These are phyloP conservation scores for Cardiocondyla obscurior DNA, from an alignment of 1,140 invertebrate species.

Conservation along the genomic window DNA sequence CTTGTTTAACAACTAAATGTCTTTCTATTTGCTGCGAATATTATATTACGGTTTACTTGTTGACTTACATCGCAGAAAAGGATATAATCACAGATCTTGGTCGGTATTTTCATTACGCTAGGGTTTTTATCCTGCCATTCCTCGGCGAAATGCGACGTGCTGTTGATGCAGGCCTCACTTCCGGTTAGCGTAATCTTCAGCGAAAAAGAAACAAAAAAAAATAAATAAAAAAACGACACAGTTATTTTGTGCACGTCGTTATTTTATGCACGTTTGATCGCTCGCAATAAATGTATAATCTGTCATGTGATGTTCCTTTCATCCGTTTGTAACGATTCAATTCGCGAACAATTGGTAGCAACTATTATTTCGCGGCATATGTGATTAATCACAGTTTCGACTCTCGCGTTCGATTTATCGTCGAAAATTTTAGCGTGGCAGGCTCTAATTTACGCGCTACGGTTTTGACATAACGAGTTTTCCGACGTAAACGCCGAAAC, in stretches of 20 bases:
- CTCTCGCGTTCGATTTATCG: background rate
- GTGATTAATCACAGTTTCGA: conserved; percentile 32
- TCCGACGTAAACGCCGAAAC: background rate
- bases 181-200: conserved; percentile 73
- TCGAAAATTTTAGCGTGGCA: background rate
- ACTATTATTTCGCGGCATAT: background rate
- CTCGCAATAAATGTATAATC: background rate
- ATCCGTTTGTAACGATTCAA: background rate
- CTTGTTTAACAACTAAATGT: background rate
- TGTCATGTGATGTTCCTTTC: background rate
- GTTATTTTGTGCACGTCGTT: background rate
- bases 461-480: conserved; percentile 8
- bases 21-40: background rate
- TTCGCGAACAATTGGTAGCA: background rate
- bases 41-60: background rate
- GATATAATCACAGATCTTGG: conserved; percentile 72
- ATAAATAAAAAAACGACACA: background rate
- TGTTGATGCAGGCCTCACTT: conserved; percentile 73
- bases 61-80: conserved; percentile 79
- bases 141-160: conserved; percentile 32
- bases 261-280: background rate
- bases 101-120: conserved; percentile 73
- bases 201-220: too few species aligned
- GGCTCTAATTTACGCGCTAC: conserved; percentile 2
- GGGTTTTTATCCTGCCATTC: conserved; percentile 72